Conservation (phyloP, 2,888 invertebrate species). For the Laspeyria flexula region DNA sequence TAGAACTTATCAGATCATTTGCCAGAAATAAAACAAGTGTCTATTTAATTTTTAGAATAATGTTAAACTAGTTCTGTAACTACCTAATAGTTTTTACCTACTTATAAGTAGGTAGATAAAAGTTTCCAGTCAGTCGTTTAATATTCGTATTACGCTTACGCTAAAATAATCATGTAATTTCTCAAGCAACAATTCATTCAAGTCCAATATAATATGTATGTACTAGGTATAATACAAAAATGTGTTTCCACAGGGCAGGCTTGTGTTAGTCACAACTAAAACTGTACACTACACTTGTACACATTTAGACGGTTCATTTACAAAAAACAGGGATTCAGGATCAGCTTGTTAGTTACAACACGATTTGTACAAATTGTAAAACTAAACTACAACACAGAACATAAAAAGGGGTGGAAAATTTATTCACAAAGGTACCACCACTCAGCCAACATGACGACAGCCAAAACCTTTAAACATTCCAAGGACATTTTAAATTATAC, state of each 20-base stretch:
- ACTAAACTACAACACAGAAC: conserved; percentile 35
- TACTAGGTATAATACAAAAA: conserved; percentile 13
- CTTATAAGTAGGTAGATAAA: too few relatives aligned
- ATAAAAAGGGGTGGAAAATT: conserved; percentile 43
- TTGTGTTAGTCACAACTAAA: conserved; percentile 43
- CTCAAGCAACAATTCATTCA: background rate
- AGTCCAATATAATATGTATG: background rate
- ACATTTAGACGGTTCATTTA: conserved; percentile 11
- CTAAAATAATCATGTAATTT: too few relatives aligned
- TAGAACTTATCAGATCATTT: too few relatives aligned
- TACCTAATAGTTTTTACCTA: too few relatives aligned
- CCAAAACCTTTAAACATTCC: conserved; percentile 58
- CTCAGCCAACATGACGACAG: conserved; percentile 38
- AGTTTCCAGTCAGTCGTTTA: too few relatives aligned
- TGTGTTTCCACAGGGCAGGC: conserved; percentile 16
- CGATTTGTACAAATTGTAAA: conserved; percentile 23
- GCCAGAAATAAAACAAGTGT: too few relatives aligned
- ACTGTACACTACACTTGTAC: conserved; percentile 30
- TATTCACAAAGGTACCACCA: conserved; percentile 64
- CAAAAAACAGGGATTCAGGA: conserved; percentile 14
- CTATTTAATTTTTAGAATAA: too few relatives aligned
- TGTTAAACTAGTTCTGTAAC: too few relatives aligned
- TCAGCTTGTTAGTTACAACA: conserved; percentile 43
- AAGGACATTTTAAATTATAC: conserved; percentile 61
- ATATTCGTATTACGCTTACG: too few relatives aligned